Evolutionary conservation across 2,888 invertebrate genomes (phyloP), one percentile per base, ranked within the genome.

Genomic region (Macaria notata): DNA sequence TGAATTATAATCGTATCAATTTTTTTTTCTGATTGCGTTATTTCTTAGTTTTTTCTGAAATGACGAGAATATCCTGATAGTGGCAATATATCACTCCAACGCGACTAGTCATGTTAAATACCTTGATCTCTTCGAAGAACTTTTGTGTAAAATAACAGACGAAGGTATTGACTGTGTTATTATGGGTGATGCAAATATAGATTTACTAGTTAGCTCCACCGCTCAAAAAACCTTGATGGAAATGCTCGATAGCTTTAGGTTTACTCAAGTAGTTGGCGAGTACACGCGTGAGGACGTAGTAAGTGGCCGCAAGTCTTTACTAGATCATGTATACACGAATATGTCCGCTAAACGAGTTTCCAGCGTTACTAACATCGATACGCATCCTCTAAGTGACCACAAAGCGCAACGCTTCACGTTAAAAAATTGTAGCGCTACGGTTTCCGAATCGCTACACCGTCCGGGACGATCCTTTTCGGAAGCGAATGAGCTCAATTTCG

Each of bases 311-410:
- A 19, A n/a, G 6, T 46, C 58, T 0, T 38, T 58, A 4, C 8
- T 58, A 1, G 54, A 58, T 33, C 58, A 58, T n/a, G 47, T 38
- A 1, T 54, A 54, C 36, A 39, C 50, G 8, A 58, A 58, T 29
- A 19, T 49, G 4, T 31, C 54, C 6, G 45, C 31, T 5, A 42
- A 49, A 19, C 46, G 52, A 39, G 31, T 53, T 30, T 29, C n/a
- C 1, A n/a, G 8, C 36, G 6, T 49, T n/a, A n/a, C n/a, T n/a
- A n/a, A n/a, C n/a, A n/a, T n/a, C n/a, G n/a, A n/a, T n/a, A n/a
- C n/a, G n/a, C n/a, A n/a, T n/a, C n/a, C n/a, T n/a, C n/a, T n/a
- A n/a, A n/a, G n/a, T n/a, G n/a, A n/a, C n/a, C n/a, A n/a, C n/a
- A n/a, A n/a, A n/a, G n/a, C n/a, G n/a, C n/a, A n/a, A n/a, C n/a